phyloP scores from a whole-genome alignment of 2,113 vertebrate genomes.

The Microtus oregoni region DNA sequence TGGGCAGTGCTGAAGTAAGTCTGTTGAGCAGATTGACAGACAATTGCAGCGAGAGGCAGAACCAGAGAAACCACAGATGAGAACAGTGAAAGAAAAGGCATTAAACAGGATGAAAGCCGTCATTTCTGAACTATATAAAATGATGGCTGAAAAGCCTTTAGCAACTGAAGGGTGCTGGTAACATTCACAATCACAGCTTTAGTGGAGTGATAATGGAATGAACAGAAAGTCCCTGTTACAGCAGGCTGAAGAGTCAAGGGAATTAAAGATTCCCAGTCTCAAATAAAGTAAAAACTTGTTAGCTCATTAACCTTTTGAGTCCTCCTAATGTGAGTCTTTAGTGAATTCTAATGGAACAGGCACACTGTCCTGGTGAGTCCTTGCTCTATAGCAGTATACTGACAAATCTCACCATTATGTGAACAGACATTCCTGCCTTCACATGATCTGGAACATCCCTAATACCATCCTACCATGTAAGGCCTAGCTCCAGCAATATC shows the following conservation, averaged over 20 bases:
- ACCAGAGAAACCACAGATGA: neutral
- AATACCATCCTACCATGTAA: neutral
- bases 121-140: neutral
- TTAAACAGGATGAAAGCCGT: neutral
- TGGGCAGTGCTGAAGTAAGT: neutral
- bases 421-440: neutral
- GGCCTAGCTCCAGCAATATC: neutral
- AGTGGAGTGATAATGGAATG: neutral
- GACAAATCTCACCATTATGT: neutral
- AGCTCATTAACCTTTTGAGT: neutral
- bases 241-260: neutral
- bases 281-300: neutral
- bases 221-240: neutral
- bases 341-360: neutral
- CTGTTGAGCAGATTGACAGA: neutral
- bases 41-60: neutral
- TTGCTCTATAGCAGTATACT: constrained; percentile 1
- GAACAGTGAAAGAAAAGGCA: neutral
- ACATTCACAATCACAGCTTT: neutral
- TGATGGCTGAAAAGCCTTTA: neutral
- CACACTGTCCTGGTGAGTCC: neutral
- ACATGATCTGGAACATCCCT: neutral
- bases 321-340: neutral
- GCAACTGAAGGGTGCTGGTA: neutral
- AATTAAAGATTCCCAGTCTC: neutral